Conservation (phyloP, 2,888 invertebrate genomes). For the Trachelus stipa region DNA sequence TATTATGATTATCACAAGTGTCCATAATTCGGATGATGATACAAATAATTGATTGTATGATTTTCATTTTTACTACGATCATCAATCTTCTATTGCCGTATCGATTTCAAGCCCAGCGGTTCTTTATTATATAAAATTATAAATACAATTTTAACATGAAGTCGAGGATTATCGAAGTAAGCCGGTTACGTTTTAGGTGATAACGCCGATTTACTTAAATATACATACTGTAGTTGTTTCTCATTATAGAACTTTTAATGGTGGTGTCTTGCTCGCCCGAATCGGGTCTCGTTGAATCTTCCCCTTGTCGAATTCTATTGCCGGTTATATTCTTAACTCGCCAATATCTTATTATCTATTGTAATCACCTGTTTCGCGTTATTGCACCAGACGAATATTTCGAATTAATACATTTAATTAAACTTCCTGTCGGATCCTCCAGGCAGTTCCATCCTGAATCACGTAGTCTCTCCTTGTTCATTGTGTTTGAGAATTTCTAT, state of each 20-base stretch:
- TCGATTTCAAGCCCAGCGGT: slow-evolving; percentile 14
- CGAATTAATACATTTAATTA: neutral
- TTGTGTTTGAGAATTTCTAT: neutral
- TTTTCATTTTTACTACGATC: slow-evolving; percentile 41
- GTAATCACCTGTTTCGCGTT: neutral
- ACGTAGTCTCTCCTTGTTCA: neutral
- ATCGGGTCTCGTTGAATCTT: slow-evolving; percentile 53
- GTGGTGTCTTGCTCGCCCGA: slow-evolving; percentile 43
- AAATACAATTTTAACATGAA: slow-evolving; percentile 33
- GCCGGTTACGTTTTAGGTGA: slow-evolving; percentile 23
- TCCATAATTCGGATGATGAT: slow-evolving; percentile 22
- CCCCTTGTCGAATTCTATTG: slow-evolving; percentile 11
- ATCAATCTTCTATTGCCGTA: slow-evolving; percentile 29
- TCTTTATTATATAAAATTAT: slow-evolving; percentile 37
- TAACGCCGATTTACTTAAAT: slow-evolving; percentile 31
- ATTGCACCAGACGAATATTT: neutral
- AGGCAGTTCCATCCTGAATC: neutral
- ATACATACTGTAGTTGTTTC: slow-evolving; percentile 46
- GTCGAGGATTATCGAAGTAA: slow-evolving; percentile 25
- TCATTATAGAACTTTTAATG: slow-evolving; percentile 43
- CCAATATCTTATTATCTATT: neutral
- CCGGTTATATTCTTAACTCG: neutral
- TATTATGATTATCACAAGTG: slow-evolving; percentile 32
- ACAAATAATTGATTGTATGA: slow-evolving; percentile 33
- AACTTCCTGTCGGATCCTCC: neutral